Percentiles rank a stretch among this genome's conserved stretches.
Conservation (phyloP, 2,888 invertebrate species). For the Halocaridina rubra region DNA sequence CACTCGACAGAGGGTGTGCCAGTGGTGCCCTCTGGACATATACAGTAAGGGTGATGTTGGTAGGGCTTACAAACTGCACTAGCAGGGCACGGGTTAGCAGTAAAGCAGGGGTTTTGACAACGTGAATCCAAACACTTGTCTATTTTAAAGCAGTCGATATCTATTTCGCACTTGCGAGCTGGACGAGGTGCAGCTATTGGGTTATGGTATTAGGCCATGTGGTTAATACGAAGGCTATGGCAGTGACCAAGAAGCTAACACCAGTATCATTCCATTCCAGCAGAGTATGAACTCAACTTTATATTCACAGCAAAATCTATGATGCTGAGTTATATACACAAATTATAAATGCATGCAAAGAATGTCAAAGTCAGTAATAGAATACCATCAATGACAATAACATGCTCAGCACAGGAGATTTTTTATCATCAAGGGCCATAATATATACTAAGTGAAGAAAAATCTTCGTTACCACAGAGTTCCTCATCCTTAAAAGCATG, state of each 20-base stretch:
- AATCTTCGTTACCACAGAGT: no score
- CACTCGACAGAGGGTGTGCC: conserved; percentile 65
- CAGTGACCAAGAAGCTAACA: not conserved
- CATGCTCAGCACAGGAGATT: no score
- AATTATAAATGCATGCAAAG: no score
- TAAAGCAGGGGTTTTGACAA: conserved; percentile 65
- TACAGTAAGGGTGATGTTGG: conserved; percentile 64
- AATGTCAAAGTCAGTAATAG: no score
- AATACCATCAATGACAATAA: no score
- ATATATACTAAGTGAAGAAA: no score
- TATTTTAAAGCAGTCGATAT: conserved; percentile 54
- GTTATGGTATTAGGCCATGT: not conserved
- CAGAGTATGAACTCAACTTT: no score
- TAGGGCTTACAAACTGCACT: conserved; percentile 65
- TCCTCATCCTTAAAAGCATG: no score
- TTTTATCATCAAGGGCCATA: no score
- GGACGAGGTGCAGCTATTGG: conserved; percentile 47
- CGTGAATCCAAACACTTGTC: conserved; percentile 65
- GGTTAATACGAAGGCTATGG: not conserved
- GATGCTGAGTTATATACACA: no score
- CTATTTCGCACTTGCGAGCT: conserved; percentile 50
- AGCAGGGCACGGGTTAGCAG: conserved; percentile 63
- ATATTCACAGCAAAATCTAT: no score
- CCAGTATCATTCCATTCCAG: no score
- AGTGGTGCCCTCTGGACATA: conserved; percentile 64